Evolutionary conservation across 2,113 vertebrate species (phyloP), one percentile per base, ranked within the genome.

Genomic region (Epinephelus moara): DNA sequence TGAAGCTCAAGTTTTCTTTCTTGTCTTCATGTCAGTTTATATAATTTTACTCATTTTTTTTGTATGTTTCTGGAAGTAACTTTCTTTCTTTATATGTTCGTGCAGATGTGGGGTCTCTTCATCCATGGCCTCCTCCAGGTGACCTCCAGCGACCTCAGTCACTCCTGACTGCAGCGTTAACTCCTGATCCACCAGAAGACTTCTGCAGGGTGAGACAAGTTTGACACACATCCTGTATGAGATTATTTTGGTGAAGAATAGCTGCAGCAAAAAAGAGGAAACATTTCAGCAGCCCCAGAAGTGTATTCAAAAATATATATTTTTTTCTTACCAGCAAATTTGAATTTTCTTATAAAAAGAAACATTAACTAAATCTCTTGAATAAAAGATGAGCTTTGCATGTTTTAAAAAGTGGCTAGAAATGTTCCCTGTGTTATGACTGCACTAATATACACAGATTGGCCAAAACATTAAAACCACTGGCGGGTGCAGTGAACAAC

Each of bases 121-220:
- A 0, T 77, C 66, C 79, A 85, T 69, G 86, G 82, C 84, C 37
- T 66, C n/a, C n/a, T 69, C 52, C 85, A 88, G 91, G 56, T 92
- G 91, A 92, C 90, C 81, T 64, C 49, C 68, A 70, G 70, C 57
- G 80, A 90, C 70, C 76, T 62, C 61, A 42, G 80, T 80, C 68
- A 3, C 78, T 85, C 61, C 79, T 75, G 86, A 74, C 78, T 77
- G 81, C 55, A 77, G 79, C 80, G 61, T 53, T 47, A 52, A 25
- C 37, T 70, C 56, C 33, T 50, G 66, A 73, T 71, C 74, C 73
- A 12, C n/a, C 59, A 50, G 55, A 70, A 67, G 42, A 83, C 47
- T 15, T 80, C 66, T 56, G 45, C 84, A 88, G 23, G 91, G 92
- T 93, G 75, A 75, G 85, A 55, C 17, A 49, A 55, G 12, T 42